phyloP scores from a whole-genome alignment of 2,888 invertebrate species.

The Lamellibrachia columna region DNA sequence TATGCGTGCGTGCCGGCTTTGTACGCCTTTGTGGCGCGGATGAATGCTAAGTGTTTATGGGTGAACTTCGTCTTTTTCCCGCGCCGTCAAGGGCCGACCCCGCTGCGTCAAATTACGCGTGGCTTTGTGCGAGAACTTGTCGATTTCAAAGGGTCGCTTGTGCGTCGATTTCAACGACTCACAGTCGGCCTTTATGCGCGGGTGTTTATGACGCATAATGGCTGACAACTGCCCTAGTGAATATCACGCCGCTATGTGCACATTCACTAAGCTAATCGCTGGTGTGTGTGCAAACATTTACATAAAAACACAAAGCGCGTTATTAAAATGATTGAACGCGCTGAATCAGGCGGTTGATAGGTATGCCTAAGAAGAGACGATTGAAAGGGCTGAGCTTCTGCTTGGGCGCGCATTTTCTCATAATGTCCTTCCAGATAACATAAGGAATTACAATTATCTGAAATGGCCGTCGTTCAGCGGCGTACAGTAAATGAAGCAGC shows the following conservation, averaged over 20 bases:
- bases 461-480: neutral
- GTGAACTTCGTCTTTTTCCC: constrained; percentile 3
- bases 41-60: constrained; percentile 3
- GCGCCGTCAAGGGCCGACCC: neutral
- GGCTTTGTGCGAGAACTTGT: neutral
- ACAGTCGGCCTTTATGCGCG: neutral
- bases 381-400: neutral
- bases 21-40: neutral
- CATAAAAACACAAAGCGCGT: constrained; percentile 6
- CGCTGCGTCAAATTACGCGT: neutral
- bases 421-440: neutral
- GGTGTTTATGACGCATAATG: neutral
- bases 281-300: neutral
- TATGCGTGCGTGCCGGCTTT: neutral
- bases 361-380: neutral
- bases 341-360: neutral
- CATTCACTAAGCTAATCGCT: neutral
- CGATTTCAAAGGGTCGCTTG: neutral
- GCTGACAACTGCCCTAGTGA: neutral
- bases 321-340: neutral
- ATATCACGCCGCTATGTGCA: neutral
- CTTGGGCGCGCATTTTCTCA: neutral
- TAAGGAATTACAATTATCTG: too few species aligned
- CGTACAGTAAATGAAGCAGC: neutral
- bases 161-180: neutral